Base-by-base conservation (phyloP, 2,113 vertebrate species). In the Vulpes ferrilata region DNA sequence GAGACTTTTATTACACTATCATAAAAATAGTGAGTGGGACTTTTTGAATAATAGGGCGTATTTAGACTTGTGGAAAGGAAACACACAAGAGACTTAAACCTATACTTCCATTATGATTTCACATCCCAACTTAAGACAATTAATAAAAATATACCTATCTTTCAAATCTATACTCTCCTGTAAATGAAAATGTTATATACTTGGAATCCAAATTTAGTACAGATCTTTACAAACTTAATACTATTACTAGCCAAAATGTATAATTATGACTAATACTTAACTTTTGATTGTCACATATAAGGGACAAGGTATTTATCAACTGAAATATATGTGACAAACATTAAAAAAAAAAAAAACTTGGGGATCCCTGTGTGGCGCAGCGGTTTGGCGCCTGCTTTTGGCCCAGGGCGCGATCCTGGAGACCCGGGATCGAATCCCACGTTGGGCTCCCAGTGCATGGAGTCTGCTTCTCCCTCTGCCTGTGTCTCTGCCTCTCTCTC, bases 11-110 rank as follows among this genome's bases (percentile, higher is more conserved):
- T 88, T 53, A 65, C 13, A 88, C n/a, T 71, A 51, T 64, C 35
- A 71, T 86, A 85, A 91, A 86, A 85, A 67, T 23, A 85, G 85
- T 27, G 48, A 62, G 48, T 53, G 74, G 2, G 57, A 38, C 9
- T 74, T 81, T 95, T 80, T 90, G 35, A 90, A 88, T 80, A 81
- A 79, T 25, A 73, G 15, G 64, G 83, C 57, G n/a, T 73, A 84
- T 87, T 81, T 19, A 55, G 43, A 57, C 32, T 86, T 79, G 76
- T 19, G 48, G 38, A 80, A 90, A 85, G 11, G 30, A 79, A 86
- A 79, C 32, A 5, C 35, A 8, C 55, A 60, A 22, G 38, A 69
- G 59, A 51, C 53, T 95, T 59, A 91, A 79, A 59, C 17, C 38
- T 76, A 38, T 12, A 79, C 12, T 67, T 69, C 53, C 69, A 60